Evolutionary conservation across 2,113 vertebrate genomes (phyloP), one percentile per base, ranked within the genome.

Genomic region (Plectropomus leopardus): DNA sequence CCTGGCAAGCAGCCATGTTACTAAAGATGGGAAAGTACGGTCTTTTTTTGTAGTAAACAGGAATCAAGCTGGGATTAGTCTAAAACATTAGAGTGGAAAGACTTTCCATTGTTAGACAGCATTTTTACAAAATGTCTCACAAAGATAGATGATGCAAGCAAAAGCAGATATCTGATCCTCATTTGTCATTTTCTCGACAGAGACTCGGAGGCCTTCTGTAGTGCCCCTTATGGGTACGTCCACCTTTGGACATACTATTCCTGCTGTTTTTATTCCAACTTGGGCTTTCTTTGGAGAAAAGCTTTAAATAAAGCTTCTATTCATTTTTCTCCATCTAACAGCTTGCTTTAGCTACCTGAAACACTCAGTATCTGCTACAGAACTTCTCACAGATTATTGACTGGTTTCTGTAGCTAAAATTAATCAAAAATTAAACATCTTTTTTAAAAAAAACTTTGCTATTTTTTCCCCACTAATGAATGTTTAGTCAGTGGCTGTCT

Each of bases 191-290:
- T 77, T 30, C 40, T 63, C 61, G 1, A 61, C 78, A 90, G 88
- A 24, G 1, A 0, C 17, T 3, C 85, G 83, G 66, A 86, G 88
- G 50, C 16, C 1, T 2, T 90, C 88, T 14, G 1, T 72, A 30
- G 0, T 0, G 26, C 75, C 86, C 55, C 69, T 90, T 30, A 80
- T 90, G 69, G 0, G 85, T 92, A 84, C 0, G 76, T 0, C 65
- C 28, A 17, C 11, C 21, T 75, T 60, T 66, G 57, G 24, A 59
- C 53, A 70, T 0, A 63, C 0, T 26, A 13, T 36, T 17, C 1
- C 21, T 50, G 5, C 57, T 61, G 5, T 24, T 21, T 0, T 44
- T 36, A 0, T 0, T 72, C 32, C 0, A 51, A 30, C 26, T 23
- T 9, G 7, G 1, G 23, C 16, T 51, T 1, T 47, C 40, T 42